Base-by-base conservation (phyloP, 2,113 vertebrate genomes). In the Sitta europaea region DNA sequence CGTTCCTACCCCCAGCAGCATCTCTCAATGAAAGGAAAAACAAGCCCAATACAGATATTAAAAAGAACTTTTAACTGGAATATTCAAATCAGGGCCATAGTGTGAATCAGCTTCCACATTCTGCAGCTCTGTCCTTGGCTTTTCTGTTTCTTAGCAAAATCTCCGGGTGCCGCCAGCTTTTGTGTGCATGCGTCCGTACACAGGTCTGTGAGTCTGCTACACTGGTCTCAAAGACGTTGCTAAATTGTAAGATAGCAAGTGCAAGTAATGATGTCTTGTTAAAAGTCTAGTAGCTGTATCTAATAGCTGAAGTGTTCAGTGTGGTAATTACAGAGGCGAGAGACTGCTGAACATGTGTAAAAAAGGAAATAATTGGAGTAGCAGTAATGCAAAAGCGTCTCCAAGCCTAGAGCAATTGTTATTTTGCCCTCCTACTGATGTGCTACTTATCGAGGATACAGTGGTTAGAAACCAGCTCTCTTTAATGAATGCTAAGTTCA, bases 361-460 rank as follows among this genome's bases (percentile, higher is more conserved):
- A 90, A 95, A 92, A 55, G 55, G 83, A 94, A 96, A 88, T 96
- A 97, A 97, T 95, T 93, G 94, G 90, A 81, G 94, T 91, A 94
- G 78, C 86, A 93, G 79, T 59, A 90, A 94, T 18, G 82, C 90
- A 95, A 86, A 88, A 81, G 71, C 36, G 10, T 57, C 94, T 90
- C 82, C 72, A 36, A 90, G 92, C 94, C 90, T 57, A 31, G 15
- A 96, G 90, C 94, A 92, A 91, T 83, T 89, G 89, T 88, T 96
- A 88, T 88, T 91, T 94, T 95, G 81, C 84, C 88, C 92, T 93
- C 92, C 94, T 90, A 88, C 90, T 45, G 75, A 68, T 78, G 88
- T 50, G 92, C 51, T 92, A 6, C 88, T 94, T 84, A 59, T 5
- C 5, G n/a, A 59, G 75, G 82, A 74, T 38, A 22, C 68, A 74